Evolutionary conservation across 2,113 vertebrate genomes (phyloP).

Genomic region (Zosterops japonicus): DNA sequence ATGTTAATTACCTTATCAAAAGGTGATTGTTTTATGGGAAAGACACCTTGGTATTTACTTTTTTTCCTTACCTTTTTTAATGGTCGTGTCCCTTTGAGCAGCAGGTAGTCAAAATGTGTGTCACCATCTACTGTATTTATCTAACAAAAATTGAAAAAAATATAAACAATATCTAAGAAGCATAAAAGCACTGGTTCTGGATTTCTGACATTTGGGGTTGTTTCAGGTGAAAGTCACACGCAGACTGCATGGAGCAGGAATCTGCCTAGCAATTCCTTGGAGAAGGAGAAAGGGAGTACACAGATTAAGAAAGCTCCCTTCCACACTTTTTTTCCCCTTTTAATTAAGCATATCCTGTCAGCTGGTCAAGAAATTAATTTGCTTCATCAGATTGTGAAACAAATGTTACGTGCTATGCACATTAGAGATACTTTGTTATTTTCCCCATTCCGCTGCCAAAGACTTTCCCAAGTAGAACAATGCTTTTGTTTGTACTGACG

Average conservation of each 20-base stretch:
- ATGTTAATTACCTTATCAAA: not conserved
- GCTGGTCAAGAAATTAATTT: conserved; percentile 60
- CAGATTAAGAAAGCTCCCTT: not conserved
- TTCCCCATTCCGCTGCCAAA: conserved; percentile 65
- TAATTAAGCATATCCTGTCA: conserved; percentile 46
- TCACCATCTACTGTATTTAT: not conserved
- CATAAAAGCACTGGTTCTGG: not conserved
- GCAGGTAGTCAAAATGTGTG: not conserved
- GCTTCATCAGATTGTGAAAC: conserved; percentile 44
- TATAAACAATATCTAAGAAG: not conserved
- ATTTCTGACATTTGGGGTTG: not conserved
- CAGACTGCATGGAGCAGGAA: not conserved
- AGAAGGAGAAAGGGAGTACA: not conserved
- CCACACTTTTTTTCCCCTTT: not conserved
- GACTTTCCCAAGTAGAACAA: conserved; percentile 50
- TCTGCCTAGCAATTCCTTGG: not conserved
- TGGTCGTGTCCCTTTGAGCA: not conserved
- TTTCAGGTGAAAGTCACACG: not conserved
- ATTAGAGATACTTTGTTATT: conserved; percentile 48
- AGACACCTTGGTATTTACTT: not conserved
- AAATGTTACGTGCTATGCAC: conserved; percentile 7
- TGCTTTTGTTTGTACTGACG: conserved; percentile 58
- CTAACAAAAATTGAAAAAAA: not conserved
- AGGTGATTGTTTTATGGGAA: not conserved
- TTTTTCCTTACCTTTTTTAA: not conserved